Percentiles rank a stretch among this genome's conserved stretches.
Evolutionary conservation across 2,888 invertebrate species (phyloP).

Genomic region (Trachelus tabidus): DNA sequence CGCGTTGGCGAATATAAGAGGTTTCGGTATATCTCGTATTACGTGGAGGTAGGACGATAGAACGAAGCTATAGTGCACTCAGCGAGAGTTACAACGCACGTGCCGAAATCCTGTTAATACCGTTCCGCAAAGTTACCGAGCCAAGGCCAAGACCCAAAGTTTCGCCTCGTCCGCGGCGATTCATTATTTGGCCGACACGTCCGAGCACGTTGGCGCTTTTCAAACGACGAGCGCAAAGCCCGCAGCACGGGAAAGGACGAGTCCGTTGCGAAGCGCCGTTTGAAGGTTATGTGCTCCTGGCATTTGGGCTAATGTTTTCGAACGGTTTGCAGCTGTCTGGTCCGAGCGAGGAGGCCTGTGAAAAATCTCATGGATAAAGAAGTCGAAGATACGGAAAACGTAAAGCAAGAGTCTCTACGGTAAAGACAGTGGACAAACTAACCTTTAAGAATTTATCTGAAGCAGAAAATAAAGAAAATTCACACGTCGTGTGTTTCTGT

Average conservation of each 20-base stretch:
- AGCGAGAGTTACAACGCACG: conserved; percentile 49
- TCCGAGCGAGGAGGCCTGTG: neutral
- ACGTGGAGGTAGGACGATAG: neutral
- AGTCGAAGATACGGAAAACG: neutral
- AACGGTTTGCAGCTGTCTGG: neutral
- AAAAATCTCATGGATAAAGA: neutral
- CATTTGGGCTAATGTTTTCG: neutral
- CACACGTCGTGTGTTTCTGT: neutral
- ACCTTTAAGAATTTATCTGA: neutral
- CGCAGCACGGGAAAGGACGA: neutral
- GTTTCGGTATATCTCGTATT: neutral
- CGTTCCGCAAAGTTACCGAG: conserved; percentile 44
- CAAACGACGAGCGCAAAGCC: neutral
- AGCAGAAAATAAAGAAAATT: neutral
- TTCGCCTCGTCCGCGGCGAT: conserved; percentile 2
- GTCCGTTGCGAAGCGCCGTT: neutral
- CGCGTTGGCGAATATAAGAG: neutral
- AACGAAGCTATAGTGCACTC: conserved; percentile 35
- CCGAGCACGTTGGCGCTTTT: neutral
- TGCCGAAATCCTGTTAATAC: conserved; percentile 58
- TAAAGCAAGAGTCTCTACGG: neutral
- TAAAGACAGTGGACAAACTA: neutral
- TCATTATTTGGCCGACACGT: neutral
- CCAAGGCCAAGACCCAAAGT: conserved; percentile 45
- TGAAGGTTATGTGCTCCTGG: neutral